Evolutionary conservation across 64 coral and sea anemone species (phyloP), one percentile per base, ranked within the genome.

Genomic region (Dendrophyllia cribrosa): DNA sequence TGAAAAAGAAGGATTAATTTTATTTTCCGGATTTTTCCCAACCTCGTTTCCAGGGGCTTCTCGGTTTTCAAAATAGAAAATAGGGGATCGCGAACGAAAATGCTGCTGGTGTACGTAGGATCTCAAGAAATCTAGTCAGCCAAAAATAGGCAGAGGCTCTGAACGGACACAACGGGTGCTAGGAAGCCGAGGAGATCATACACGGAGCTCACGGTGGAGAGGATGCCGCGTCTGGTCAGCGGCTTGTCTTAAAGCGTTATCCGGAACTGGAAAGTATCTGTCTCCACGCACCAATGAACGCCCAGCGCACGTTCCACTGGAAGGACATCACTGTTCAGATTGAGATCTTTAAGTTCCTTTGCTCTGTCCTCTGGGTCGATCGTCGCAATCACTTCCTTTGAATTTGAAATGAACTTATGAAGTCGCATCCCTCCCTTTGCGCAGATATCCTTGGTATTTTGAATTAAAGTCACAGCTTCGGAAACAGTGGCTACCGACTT

Each of bases 331-430:
- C 46, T 7, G 14, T 22, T 55, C 0, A 80, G 23, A n/a, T 80
- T 48, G 20, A 80, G 51, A 4, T 59, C 4, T 56, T 80, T 80
- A 23, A 80, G 45, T 80, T 44, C 43, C 5, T 80, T 22, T n/a
- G 52, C 77, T 80, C 77, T 80, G 17, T 80, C 77, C 4, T 15
- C 50, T 6, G 52, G 50, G 59, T 44, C 50, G 22, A 80, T 58
- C 4, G 16, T 14, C 4, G 17, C 15, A 80, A 80, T 51, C 5
- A 80, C 50, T 10, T 58, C 50, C 55, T 80, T 17, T 0, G 15
- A 58, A 9, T 80, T 80, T 5, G 77, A 80, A 6, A 58, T 80
- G 19, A 55, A 80, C 53, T 80, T 80, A 24, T 80, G 77, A 59
- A 80, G 77, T 9, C 59, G 53, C 22, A 80, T 58, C 20, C 77